Percentiles rank a stretch among this genome's conserved stretches.
These are phyloP conservation scores for Lordiphosa stackelbergi DNA, from an alignment of 1,140 invertebrate genomes.

Conservation along the genomic window DNA sequence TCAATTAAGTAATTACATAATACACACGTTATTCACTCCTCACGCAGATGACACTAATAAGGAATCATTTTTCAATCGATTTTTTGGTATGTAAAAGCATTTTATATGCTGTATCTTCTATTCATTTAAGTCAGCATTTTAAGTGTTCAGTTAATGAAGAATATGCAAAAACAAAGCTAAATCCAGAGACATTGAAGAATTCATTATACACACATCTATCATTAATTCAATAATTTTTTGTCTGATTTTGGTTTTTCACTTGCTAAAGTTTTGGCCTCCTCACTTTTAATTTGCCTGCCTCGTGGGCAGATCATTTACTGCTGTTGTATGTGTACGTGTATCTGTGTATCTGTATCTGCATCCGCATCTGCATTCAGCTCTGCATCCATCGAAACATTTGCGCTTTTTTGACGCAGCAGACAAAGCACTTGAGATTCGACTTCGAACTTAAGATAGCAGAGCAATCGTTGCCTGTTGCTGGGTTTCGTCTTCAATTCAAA, in stretches of 20 bases:
- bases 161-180: slow-evolving; percentile 23
- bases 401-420: slow-evolving; percentile 66
- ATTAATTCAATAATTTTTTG: slow-evolving; percentile 13
- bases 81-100: slow-evolving; percentile 66
- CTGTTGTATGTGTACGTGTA: slow-evolving; percentile 22
- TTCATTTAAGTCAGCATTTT: slow-evolving; percentile 35
- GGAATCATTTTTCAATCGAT: slow-evolving; percentile 73
- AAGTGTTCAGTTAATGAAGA: slow-evolving; percentile 63
- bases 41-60: slow-evolving; percentile 67
- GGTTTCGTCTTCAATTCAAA: slow-evolving; percentile 69
- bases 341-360: slow-evolving; percentile 38
- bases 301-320: neutral
- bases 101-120: slow-evolving; percentile 11
- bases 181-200: slow-evolving; percentile 12
- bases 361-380: slow-evolving; percentile 16
- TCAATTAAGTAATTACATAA: slow-evolving; percentile 27
- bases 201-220: slow-evolving; percentile 17
- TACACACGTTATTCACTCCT: slow-evolving; percentile 39
- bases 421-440: slow-evolving; percentile 44
- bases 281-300: slow-evolving; percentile 3
- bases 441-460: slow-evolving; percentile 23
- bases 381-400: slow-evolving; percentile 43
- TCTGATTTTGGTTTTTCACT: neutral
- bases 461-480: slow-evolving; percentile 10
- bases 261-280: slow-evolving; percentile 16